Evolutionary conservation across 2,797 vertebrate genomes (phyloP), one percentile per base, ranked within the genome.

Genomic region (Sebastes elongatus): DNA sequence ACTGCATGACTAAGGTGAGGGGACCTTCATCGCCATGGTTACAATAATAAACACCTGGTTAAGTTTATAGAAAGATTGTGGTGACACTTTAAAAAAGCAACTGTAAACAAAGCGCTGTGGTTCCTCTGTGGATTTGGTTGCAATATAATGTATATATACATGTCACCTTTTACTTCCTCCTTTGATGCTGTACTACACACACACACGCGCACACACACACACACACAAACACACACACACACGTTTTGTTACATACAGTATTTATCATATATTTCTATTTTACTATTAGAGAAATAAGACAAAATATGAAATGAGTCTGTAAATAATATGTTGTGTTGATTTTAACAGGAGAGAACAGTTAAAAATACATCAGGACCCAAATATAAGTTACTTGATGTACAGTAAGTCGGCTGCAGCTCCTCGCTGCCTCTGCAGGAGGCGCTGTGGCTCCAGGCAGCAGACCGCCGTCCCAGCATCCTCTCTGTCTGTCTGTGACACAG

Each of bases 391-490:
- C 20, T 61, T 23, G 52, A 55, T 22, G 52, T 13, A 25, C 10
- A 11, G 23, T 9, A 13, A 57, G 13, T 14, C 6, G 5, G 22
- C 53, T 57, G 55, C 55, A 57, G 55, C 13, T 25, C 55, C 14
- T 59, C 4, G 7, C n/a, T 67, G 27, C 8, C 8, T 4, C 91
- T 86, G 83, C 70, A 92, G 92, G 89, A 83, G 91, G 86, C 82
- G 65, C 81, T 91, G 87, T 92, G 84, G 85, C 74, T 84, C 86
- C 88, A 86, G 75, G 77, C 71, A 66, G 70, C 20, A 55, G 55
- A 2, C 60, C 2, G 10, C 62, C 5, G 30, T 55, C 75, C 61
- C 65, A 53, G 42, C 35, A 53, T 55, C 27, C 32, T 52, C 28
- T 69, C 66, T 65, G 63, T 70, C 63, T 46, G 61, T 46, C 38